These are phyloP conservation scores for Sisyra terminalis DNA, from an alignment of 2,888 invertebrate species.

Conservation along the genomic window DNA sequence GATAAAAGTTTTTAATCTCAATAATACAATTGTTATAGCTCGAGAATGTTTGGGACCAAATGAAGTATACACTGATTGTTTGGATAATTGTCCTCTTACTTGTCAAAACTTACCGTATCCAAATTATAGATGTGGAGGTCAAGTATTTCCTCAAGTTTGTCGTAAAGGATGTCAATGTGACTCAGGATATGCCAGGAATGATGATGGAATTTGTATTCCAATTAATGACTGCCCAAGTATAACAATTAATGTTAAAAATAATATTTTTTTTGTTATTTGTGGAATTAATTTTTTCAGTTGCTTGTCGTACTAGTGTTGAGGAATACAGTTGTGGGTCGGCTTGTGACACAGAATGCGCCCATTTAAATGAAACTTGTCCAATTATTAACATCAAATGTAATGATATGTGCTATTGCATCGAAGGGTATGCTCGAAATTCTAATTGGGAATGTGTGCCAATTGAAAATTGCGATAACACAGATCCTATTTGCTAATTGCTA, in stretches of 20 bases:
- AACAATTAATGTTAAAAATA: neutral
- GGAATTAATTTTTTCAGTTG: too few relatives aligned
- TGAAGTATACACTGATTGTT: constrained; percentile 1
- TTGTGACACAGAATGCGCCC: constrained; percentile 16
- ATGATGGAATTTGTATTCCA: neutral
- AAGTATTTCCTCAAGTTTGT: too few relatives aligned
- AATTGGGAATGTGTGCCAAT: constrained; percentile 15
- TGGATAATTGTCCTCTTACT: neutral
- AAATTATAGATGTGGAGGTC: too few relatives aligned
- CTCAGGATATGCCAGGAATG: neutral
- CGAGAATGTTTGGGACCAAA: neutral
- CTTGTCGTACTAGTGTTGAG: constrained; percentile 10
- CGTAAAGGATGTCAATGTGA: neutral
- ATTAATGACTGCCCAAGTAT: neutral
- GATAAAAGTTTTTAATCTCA: too few relatives aligned
- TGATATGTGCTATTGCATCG: constrained; percentile 16
- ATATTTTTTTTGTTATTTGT: too few relatives aligned
- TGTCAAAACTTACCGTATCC: neutral
- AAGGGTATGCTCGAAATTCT: constrained; percentile 16
- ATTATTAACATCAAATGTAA: constrained; percentile 16
- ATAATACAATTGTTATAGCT: too few relatives aligned
- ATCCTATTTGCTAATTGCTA: too few relatives aligned
- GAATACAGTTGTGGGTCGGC: constrained; percentile 17
- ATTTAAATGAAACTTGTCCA: constrained; percentile 15
- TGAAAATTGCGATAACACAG: constrained; percentile 10